These are phyloP conservation scores for Calephelis perditalis DNA, from an alignment of 2,888 invertebrate genomes.

Conservation along the genomic window DNA sequence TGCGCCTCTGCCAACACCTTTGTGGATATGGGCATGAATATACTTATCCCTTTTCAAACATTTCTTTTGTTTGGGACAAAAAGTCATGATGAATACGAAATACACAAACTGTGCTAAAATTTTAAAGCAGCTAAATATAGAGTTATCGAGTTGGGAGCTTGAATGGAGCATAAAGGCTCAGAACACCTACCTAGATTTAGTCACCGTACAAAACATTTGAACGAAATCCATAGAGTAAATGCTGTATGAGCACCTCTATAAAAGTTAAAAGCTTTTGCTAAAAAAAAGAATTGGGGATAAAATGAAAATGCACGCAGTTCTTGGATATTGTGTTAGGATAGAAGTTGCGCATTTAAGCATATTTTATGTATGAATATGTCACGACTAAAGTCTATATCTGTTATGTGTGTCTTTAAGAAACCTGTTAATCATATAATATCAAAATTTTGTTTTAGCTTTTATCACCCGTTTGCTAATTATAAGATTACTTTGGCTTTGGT, in stretches of 20 bases:
- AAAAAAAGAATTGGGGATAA: conserved; percentile 50
- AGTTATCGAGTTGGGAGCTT: background rate
- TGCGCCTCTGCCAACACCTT: no score
- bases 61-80: no score
- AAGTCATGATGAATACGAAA: no score
- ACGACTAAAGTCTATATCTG: no score
- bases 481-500: no score
- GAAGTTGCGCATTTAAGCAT: background rate
- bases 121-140: background rate
- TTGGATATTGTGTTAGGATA: background rate
- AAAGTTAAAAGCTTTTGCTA: conserved; percentile 72
- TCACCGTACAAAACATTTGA: conserved; percentile 34
- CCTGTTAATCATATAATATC: no score
- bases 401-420: no score
- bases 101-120: no score
- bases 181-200: conserved; percentile 21
- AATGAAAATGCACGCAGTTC: conserved; percentile 49
- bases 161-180: background rate
- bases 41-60: no score
- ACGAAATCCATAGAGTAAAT: conserved; percentile 53
- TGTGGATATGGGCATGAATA: no score
- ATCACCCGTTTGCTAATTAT: no score
- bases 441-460: no score
- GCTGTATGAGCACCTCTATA: conserved; percentile 56
- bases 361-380: background rate